Evolutionary conservation across 1,140 invertebrate species (phyloP), one percentile per base, ranked within the genome.

Genomic region (Aphaenogaster floridana): DNA sequence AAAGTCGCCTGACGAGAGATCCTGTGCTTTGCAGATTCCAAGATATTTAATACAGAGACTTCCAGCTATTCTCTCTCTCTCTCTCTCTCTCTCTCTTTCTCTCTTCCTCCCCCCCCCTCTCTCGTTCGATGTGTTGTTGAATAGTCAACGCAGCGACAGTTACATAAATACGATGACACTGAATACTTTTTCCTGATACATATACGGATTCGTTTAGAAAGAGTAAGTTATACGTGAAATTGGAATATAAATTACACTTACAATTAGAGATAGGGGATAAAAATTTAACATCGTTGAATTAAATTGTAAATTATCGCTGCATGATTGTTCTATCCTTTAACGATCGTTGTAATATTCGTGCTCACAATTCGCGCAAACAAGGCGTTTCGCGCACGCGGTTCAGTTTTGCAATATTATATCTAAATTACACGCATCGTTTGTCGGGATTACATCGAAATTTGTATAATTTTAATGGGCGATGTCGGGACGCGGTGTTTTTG

Each of bases 1-100:
- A 89, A 89, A 86, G 88, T 71, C 63, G 85, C 11, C 13, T 15
- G 45, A 15, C 87, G 57, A 28, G 71, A 21, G 68, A 52, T 17
- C 71, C 69, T 13, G 87, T 59, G 50, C 76, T 85, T 90, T 69
- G 74, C 80, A 59, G 83, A 50, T 57, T 68, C 39, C 1, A 52
- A 86, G 74, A n/a, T 77, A 63, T 48, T 89, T 88, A 79, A 86
- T 88, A 80, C 68, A 57, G 3, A 34, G 71, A 48, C 64, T 48
- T 72, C 5, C 45, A 42, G 17, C 15, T n/a, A 50, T 28, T 28
- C 28, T 28, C 28, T 28, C 28, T 28, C 52, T 59, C 21, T 28
- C 28, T 28, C 28, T 28, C 28, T 28, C 52, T 59, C 21, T 21
- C 21, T 21, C 21, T 21, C 21, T 21, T 21, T 21, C 21, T 21